Percentiles rank a stretch among this genome's conserved stretches.
Evolutionary conservation across 2,888 invertebrate genomes (phyloP).

Genomic region (Ophion obscuratus): DNA sequence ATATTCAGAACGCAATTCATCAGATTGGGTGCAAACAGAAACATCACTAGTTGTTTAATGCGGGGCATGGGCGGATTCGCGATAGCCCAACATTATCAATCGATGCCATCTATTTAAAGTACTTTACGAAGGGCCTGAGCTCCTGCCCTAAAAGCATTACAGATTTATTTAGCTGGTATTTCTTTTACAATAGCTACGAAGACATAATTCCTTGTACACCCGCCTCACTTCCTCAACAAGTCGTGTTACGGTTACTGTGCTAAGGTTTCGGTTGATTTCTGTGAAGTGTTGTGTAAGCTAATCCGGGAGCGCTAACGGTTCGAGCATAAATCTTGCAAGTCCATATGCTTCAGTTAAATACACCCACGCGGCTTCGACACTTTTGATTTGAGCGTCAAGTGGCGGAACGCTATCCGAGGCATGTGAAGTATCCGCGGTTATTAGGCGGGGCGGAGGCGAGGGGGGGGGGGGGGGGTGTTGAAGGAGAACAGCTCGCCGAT

Average conservation of each 20-base stretch:
- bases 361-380: slow-evolving; percentile 9
- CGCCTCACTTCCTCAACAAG: background rate
- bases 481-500: slow-evolving; percentile 43
- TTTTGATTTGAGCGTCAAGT: slow-evolving; percentile 26
- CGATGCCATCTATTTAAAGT: too few species aligned
- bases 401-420: slow-evolving; percentile 35
- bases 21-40: background rate
- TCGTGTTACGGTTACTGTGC: background rate
- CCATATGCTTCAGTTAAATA: background rate
- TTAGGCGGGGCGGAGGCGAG: background rate
- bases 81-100: background rate
- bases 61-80: background rate
- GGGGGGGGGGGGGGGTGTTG: slow-evolving; percentile 7
- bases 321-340: background rate
- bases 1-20: background rate
- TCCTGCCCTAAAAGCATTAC: too few species aligned
- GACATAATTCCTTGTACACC: background rate
- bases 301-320: background rate
- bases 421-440: slow-evolving; percentile 36
- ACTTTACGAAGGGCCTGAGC: too few species aligned
- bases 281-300: background rate
- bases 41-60: background rate
- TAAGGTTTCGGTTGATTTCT: background rate
- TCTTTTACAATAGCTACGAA: too few species aligned
- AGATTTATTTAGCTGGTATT: too few species aligned